phyloP scores from a whole-genome alignment of 1,140 invertebrate species.

The Drosophila grimshawi region DNA sequence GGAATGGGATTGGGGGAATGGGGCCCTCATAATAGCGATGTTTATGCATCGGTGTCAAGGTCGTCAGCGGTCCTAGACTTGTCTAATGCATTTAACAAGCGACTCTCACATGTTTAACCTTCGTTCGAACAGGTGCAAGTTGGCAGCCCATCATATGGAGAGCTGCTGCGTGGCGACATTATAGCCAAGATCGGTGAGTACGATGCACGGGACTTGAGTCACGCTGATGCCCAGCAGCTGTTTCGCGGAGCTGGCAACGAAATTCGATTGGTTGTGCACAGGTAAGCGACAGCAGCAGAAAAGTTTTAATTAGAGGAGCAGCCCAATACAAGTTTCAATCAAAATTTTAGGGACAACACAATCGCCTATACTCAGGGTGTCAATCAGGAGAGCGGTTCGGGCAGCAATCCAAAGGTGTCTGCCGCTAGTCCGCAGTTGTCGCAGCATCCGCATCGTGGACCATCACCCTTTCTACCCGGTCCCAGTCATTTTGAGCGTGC shows the following conservation, averaged over 20 bases:
- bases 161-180: constrained; percentile 94
- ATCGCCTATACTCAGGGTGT: constrained; percentile 80
- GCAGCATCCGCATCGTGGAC: constrained; percentile 73
- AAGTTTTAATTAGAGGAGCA: background rate
- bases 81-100: constrained; percentile 23
- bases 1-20: constrained; percentile 33
- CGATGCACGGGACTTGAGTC: constrained; percentile 93
- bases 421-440: constrained; percentile 60
- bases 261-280: constrained; percentile 88
- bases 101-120: constrained; percentile 39
- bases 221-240: constrained; percentile 95
- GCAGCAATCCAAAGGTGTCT: constrained; percentile 67
- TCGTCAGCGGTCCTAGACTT: constrained; percentile 23
- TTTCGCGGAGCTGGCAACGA: constrained; percentile 92
- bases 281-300: constrained; percentile 83
- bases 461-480: constrained; percentile 80
- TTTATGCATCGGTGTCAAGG: constrained; percentile 47
- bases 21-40: constrained; percentile 57
- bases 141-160: constrained; percentile 91
- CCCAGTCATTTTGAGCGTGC: constrained; percentile 81
- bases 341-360: constrained; percentile 73
- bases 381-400: constrained; percentile 60
- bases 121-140: constrained; percentile 86
- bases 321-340: background rate
- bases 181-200: constrained; percentile 95